Evolutionary conservation across 2,113 vertebrate genomes (phyloP).

Genomic region (Perognathus longimembris): DNA sequence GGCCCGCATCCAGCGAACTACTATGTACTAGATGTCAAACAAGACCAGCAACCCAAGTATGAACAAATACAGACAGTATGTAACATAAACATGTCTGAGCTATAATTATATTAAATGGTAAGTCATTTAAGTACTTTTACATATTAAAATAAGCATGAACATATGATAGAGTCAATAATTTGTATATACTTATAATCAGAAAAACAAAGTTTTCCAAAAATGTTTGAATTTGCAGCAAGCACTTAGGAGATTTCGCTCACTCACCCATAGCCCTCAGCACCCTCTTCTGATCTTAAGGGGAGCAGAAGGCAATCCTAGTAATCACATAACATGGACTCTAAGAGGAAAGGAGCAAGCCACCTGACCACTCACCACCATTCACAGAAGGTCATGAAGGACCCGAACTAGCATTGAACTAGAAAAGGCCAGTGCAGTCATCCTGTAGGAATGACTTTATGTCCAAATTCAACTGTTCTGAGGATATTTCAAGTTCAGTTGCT

Average conservation of each 20-base stretch:
- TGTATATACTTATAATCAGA: not conserved
- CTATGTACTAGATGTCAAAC: not conserved
- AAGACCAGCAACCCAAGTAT: not conserved
- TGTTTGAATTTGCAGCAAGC: not conserved
- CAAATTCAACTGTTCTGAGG: not conserved
- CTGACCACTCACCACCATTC: not conserved
- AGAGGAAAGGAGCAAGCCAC: not conserved
- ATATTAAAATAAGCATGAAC: slow-evolving; percentile 39
- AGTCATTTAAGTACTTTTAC: not conserved
- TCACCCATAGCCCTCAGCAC: not conserved
- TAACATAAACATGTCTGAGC: not conserved
- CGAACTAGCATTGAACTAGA: not conserved
- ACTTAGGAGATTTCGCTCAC: not conserved
- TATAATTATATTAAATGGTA: not conserved
- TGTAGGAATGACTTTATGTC: not conserved
- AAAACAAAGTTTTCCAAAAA: slow-evolving; percentile 29
- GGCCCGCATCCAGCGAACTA: not conserved
- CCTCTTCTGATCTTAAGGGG: not conserved
- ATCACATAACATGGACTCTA: not conserved
- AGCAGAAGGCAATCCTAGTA: not conserved
- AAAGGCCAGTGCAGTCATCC: not conserved
- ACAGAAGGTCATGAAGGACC: not conserved
- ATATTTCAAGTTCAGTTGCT: not conserved
- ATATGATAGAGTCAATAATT: not conserved
- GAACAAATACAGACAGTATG: too few relatives aligned